Evolutionary conservation across 2,888 invertebrate genomes (phyloP).

Genomic region (Pyralis farinalis): DNA sequence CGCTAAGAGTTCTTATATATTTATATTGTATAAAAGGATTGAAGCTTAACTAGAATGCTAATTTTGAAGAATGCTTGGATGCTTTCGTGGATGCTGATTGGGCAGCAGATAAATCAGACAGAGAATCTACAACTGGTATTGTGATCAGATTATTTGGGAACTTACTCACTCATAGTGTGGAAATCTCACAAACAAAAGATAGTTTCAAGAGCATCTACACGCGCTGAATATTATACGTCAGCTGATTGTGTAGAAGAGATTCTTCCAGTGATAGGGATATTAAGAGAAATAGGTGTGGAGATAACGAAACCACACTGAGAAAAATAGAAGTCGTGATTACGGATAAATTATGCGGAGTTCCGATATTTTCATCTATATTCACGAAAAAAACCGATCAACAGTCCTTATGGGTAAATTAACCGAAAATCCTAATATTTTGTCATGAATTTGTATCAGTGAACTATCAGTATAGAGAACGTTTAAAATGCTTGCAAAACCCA

Average conservation of each 20-base stretch:
- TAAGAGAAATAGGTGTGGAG: constrained; percentile 21
- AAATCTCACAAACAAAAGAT: constrained; percentile 35
- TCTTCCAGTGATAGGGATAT: constrained; percentile 20
- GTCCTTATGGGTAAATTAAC: too few relatives aligned
- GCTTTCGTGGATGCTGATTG: constrained; percentile 35
- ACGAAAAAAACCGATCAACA: too few relatives aligned
- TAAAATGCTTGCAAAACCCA: too few relatives aligned
- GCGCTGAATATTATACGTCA: constrained; percentile 30
- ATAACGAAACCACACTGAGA: constrained; percentile 21
- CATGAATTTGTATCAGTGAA: too few relatives aligned
- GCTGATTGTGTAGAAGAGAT: constrained; percentile 28
- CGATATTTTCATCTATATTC: too few relatives aligned
- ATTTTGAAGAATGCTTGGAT: constrained; percentile 21
- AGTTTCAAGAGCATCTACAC: constrained; percentile 30
- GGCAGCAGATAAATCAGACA: too few relatives aligned
- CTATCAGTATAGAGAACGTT: too few relatives aligned
- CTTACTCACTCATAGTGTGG: constrained; percentile 32
- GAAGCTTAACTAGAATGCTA: constrained; percentile 22
- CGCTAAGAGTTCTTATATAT: constrained; percentile 17
- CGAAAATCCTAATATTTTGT: too few relatives aligned
- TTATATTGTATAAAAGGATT: constrained; percentile 17
- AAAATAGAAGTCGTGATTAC: too few relatives aligned
- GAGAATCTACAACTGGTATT: constrained; percentile 32
- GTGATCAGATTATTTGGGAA: constrained; percentile 38
- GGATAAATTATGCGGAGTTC: too few relatives aligned